Conservation (phyloP, 2,797 vertebrate genomes). For the Heliangelus exortis region DNA sequence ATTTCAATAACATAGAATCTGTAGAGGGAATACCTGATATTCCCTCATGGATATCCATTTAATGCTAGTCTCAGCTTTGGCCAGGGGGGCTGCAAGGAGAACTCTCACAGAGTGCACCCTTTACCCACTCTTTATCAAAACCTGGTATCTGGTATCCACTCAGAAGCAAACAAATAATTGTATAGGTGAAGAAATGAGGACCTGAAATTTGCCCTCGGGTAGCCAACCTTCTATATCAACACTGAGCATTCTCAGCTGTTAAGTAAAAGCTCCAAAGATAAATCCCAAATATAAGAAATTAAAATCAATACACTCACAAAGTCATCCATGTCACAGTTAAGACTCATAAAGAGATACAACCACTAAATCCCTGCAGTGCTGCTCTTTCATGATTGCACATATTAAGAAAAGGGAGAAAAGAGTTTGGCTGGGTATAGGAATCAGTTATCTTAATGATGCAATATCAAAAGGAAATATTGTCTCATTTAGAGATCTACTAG, state of each 20-base stretch:
- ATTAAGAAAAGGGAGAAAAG: constrained; percentile 43
- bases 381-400: constrained; percentile 43
- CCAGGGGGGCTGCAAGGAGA: not conserved
- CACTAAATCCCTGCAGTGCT: constrained; percentile 43
- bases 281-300: constrained; percentile 63
- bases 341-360: constrained; percentile 47
- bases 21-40: constrained; percentile 28
- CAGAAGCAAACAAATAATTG: constrained; percentile 13
- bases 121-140: constrained; percentile 18
- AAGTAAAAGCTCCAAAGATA: constrained; percentile 42
- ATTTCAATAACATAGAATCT: not conserved
- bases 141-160: not conserved
- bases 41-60: not conserved
- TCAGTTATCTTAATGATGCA: constrained; percentile 61
- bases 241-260: constrained; percentile 8
- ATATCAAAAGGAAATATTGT: constrained; percentile 70
- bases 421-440: constrained; percentile 47
- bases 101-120: not conserved
- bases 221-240: not conserved
- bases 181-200: constrained; percentile 14
- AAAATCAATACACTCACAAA: constrained; percentile 62
- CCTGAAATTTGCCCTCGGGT: constrained; percentile 27
- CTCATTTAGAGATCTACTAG: constrained; percentile 66
- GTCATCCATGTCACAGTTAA: constrained; percentile 33
- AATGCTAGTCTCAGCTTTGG: not conserved